A percentile compares a stretch with the other conserved stretches of the same genome.
phyloP scores from a whole-genome alignment of 2,888 invertebrate genomes.

The Perithous albicinctus region DNA sequence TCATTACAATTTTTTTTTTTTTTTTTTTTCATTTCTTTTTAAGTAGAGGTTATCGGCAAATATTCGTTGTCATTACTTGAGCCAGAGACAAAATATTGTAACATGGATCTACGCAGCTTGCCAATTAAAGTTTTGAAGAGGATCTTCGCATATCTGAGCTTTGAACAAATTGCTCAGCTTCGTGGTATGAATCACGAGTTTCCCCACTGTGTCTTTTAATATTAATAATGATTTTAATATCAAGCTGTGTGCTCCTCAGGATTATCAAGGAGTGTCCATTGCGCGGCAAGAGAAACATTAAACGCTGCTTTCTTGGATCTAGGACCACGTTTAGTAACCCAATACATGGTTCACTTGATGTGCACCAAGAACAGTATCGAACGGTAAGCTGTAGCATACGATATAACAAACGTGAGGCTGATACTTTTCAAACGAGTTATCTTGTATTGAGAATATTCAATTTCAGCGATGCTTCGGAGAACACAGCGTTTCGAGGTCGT shows the following conservation, averaged over 20 bases:
- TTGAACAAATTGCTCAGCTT: conserved; percentile 57
- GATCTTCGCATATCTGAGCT: conserved; percentile 58
- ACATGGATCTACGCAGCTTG: conserved; percentile 49
- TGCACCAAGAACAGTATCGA: conserved; percentile 43
- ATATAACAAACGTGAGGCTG: neutral
- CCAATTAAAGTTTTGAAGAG: conserved; percentile 50
- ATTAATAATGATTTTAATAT: neutral
- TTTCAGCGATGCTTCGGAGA: conserved; percentile 32
- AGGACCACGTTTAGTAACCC: conserved; percentile 60
- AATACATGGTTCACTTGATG: conserved; percentile 64
- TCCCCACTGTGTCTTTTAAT: too few relatives aligned
- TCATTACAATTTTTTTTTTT: too few relatives aligned
- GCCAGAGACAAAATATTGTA: neutral
- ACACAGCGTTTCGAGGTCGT: conserved; percentile 61
- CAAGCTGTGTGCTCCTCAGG: conserved; percentile 36
- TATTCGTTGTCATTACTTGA: conserved; percentile 35
- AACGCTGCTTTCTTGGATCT: conserved; percentile 67
- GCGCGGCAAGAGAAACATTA: conserved; percentile 58
- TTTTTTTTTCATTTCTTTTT: conserved; percentile 42
- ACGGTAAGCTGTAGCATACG: neutral
- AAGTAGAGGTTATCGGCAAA: conserved; percentile 43
- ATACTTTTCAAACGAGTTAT: neutral
- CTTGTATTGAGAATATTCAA: conserved; percentile 11
- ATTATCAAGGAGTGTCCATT: conserved; percentile 60
- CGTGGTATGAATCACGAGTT: conserved; percentile 54